Evolutionary conservation across 1,140 invertebrate genomes (phyloP), one percentile per base, ranked within the genome.

Genomic region (Lasioglossum albipes): DNA sequence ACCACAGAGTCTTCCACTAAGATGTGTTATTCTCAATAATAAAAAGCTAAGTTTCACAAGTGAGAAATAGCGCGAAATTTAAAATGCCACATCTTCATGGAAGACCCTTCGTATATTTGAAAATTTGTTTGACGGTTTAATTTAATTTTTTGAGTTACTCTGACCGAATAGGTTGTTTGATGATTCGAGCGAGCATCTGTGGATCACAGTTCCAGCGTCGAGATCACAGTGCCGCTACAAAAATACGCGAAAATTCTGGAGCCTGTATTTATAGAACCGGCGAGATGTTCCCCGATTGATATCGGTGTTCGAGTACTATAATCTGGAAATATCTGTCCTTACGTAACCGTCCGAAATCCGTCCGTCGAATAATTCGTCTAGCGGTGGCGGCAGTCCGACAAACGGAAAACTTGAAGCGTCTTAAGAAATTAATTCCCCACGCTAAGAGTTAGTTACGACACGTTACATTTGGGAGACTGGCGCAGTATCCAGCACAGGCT

Each of bases 371-470:
- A 65, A 65, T 54, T 65, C 59, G 41, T 12, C 7, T 62, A 18
- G 2, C 69, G 16, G 31, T n/a, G 54, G 27, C 27, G 66, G 62
- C 36, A 61, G 2, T 2, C 45, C 45, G 45, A 0, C 10, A 49
- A 13, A 49, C 9, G 13, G 45, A 49, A 68, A 68, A 78, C 54
- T 70, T 73, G 59, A 18, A 22, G n/a, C 13, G 10, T 41, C 27
- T 73, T 61, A 27, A 72, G 64, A 61, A 85, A 71, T 71, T 84
- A 84, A 85, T 85, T 85, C 75, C 68, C 16, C 36, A 36, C n/a
- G 27, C 27, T 10, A 76, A 73, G 80, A 86, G 62, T 81, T 71
- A 73, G 41, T 86, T 86, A 79, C 84, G 71, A 86, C 57, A 85
- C 54, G 72, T 85, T 70, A 61, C 66, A 72, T 84, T 84, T n/a